A percentile compares a stretch with the other conserved stretches of the same genome.
Conservation (phyloP, 2,113 vertebrate genomes). For the Verasper variegatus region DNA sequence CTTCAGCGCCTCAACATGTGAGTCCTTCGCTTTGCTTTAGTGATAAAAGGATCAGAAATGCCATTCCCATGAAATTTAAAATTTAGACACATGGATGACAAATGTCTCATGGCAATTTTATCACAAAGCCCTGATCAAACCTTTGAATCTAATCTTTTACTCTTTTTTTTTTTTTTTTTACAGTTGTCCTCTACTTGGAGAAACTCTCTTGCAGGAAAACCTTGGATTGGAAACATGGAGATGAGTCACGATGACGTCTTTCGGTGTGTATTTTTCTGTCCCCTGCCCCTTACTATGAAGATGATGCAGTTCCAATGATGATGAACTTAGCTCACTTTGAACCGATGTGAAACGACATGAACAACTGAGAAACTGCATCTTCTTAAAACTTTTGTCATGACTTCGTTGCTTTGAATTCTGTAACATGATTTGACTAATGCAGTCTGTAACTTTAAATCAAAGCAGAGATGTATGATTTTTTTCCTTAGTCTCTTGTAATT, state of each 20-base stretch:
- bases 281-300: no score
- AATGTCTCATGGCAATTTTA: slow-evolving; percentile 71
- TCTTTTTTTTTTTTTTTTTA: no score
- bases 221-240: accelerated
- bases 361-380: slow-evolving; percentile 79
- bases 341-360: slow-evolving; percentile 78
- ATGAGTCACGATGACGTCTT: accelerated
- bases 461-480: no score
- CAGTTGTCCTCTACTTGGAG: accelerated
- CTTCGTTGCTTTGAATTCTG: not conserved
- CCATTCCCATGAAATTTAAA: not conserved
- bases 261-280: not conserved
- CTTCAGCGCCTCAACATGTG: not conserved
- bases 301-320: slow-evolving; percentile 77
- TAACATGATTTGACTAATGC: not conserved
- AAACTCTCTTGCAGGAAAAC: not conserved
- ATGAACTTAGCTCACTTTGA: slow-evolving; percentile 89
- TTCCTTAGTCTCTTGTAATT: not conserved
- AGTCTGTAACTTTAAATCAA: no score
- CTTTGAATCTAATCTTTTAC: accelerated
- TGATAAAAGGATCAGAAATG: not conserved
- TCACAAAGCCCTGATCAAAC: slow-evolving; percentile 82
- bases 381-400: not conserved
- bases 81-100: slow-evolving; percentile 61
- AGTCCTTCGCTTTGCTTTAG: not conserved